Evolutionary conservation across 37 sponge, comb jelly and placozoan genomes (phyloP).

Genomic region (Aplysina aerophoba): DNA sequence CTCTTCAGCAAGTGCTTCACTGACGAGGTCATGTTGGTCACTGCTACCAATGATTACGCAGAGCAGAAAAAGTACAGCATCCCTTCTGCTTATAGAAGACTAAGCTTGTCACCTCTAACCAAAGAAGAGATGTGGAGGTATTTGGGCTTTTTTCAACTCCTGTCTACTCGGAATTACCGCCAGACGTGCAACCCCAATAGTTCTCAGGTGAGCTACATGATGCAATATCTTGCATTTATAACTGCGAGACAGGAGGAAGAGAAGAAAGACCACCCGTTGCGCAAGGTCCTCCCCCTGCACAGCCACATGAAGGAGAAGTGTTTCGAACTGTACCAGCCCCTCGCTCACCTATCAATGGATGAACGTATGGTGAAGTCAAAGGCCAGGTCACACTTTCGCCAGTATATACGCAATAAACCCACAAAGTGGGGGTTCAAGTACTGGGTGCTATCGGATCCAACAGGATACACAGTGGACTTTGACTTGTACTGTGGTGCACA

Average conservation of each 20-base stretch:
- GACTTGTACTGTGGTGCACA: conserved; percentile 4
- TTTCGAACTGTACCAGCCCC: background rate
- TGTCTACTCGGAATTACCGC: conserved; percentile 1
- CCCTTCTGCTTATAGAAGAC: background rate
- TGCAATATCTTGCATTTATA: too few relatives aligned
- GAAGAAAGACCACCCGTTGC: background rate
- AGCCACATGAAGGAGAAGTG: conserved; percentile 6
- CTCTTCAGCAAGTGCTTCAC: background rate
- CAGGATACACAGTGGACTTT: conserved; percentile 8
- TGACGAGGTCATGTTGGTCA: background rate
- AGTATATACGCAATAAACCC: conserved; percentile 8
- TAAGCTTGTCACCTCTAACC: background rate
- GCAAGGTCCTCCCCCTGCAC: background rate
- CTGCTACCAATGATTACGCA: background rate
- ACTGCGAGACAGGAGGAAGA: background rate
- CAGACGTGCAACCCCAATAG: background rate
- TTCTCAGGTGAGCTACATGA: too few relatives aligned
- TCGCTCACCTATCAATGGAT: background rate
- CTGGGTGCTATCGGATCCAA: background rate
- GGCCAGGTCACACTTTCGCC: background rate
- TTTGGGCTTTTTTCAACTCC: background rate
- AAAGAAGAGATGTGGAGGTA: conserved; percentile 1
- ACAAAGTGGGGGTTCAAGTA: conserved; percentile 26
- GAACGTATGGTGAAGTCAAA: background rate
- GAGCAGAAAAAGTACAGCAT: background rate